Base-by-base conservation (phyloP, 2,797 vertebrate genomes). In the Novumbra hubbsi region DNA sequence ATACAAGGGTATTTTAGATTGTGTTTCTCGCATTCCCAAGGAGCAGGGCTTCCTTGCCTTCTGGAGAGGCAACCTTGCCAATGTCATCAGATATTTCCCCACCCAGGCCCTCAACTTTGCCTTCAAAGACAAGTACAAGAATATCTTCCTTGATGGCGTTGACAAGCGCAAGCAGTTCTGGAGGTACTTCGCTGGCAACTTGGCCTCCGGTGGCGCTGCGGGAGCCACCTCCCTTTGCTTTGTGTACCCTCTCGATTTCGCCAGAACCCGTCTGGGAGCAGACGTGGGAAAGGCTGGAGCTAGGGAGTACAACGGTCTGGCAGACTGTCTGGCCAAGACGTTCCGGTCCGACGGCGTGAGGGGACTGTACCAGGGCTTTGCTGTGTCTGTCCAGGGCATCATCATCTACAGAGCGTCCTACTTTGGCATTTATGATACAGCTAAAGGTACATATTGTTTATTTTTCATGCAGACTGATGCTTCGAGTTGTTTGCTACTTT, bases 381-480 rank as follows among this genome's bases (percentile, higher is more conserved):
- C 82, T 0, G 95, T 96, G 77, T 98, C 96, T 1, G 95, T 97
- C 74, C 96, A 97, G 89, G 96, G 95, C 70, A 97, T 97, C 88
- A 96, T 97, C 89, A 96, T 97, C 89, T 97, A 96, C 92, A 95
- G 96, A 90, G 96, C 96, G 0, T 92, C 95, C 24, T 98, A 96
- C 87, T 98, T 98, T 0, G 96, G 96, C 81, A 93, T 97, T 85
- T 98, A 97, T 2, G 96, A 98, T 84, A 97, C 95, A 0, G 96
- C 95, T 0, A 98, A 98, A 83, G 94, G 96, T 97, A 91, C 1
- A 30, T n/a, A 1, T 24, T 15, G 8, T 19, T 6, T 17, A 21
- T 19, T 38, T 67, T 67, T 41, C 2, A 67, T 15, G 6, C 5
- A 50, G 8, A 30, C 41, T 11, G 41, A 12, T 45, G 11, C 9